phyloP scores from a whole-genome alignment of 2,888 invertebrate species.

The Volucella zonaria region DNA sequence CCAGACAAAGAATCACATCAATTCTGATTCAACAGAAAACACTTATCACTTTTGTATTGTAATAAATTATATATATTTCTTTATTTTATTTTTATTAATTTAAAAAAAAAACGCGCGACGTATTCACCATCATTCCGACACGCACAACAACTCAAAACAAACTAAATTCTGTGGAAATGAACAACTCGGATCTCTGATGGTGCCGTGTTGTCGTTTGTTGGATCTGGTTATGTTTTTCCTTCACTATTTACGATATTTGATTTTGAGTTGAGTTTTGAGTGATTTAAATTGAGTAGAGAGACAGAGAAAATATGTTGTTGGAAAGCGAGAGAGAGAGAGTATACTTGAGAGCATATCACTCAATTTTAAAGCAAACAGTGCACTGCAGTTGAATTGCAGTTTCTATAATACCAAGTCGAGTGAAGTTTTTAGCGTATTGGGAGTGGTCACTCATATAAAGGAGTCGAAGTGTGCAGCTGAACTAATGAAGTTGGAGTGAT shows the following conservation, averaged over 20 bases:
- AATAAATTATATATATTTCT: constrained; percentile 29
- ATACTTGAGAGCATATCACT: constrained; percentile 14
- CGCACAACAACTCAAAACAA: constrained; percentile 70
- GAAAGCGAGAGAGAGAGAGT: neutral
- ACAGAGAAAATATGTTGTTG: constrained; percentile 36
- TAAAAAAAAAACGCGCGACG: constrained; percentile 33
- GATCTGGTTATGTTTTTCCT: constrained; percentile 41
- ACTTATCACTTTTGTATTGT: constrained; percentile 18
- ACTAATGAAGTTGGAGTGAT: constrained; percentile 7
- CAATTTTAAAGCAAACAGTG: neutral
- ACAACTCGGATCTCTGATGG: constrained; percentile 40
- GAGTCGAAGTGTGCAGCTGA: neutral
- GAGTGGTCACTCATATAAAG: constrained; percentile 25
- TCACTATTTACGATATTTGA: constrained; percentile 18
- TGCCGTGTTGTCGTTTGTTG: constrained; percentile 17
- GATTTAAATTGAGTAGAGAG: neutral
- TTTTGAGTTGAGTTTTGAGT: neutral
- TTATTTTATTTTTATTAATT: neutral
- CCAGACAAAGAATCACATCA: constrained; percentile 11
- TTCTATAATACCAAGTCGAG: neutral
- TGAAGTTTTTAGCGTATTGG: constrained; percentile 7
- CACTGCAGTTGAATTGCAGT: constrained; percentile 43
- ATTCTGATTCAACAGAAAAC: constrained; percentile 2
- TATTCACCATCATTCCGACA: constrained; percentile 20
- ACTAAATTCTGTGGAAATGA: constrained; percentile 66